phyloP scores from a whole-genome alignment of 1,140 invertebrate species.

The Drosophila seguyi region DNA sequence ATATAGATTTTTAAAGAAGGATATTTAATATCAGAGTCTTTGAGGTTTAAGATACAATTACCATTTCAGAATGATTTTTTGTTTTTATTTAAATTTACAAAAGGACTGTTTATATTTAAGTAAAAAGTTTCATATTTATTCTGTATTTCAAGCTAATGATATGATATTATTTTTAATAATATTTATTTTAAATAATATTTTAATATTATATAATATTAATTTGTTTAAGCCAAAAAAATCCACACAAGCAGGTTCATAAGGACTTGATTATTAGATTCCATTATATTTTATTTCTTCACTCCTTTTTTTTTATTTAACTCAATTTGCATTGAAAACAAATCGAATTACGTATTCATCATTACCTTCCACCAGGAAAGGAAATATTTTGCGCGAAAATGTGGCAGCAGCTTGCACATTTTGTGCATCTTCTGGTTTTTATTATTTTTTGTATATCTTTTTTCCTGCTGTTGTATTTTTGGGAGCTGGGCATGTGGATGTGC shows the following conservation, averaged over 20 bases:
- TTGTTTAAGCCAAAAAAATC: background rate
- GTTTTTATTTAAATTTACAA: too few species aligned
- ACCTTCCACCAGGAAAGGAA: background rate
- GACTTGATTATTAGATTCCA: background rate
- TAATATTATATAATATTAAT: background rate
- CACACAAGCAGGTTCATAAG: background rate
- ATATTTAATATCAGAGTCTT: background rate
- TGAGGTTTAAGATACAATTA: too few species aligned
- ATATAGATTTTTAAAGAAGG: background rate
- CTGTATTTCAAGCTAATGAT: too few species aligned
- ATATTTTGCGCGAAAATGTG: slow-evolving; percentile 9
- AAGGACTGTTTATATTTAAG: too few species aligned
- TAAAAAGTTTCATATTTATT: background rate
- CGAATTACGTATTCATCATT: slow-evolving; percentile 5
- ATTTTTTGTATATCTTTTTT: slow-evolving; percentile 18
- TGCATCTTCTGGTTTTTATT: slow-evolving; percentile 31
- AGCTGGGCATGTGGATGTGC: slow-evolving; percentile 11
- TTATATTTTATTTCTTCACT: background rate
- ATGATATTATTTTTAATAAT: too few species aligned
- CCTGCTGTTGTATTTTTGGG: slow-evolving; percentile 28
- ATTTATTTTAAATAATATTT: background rate
- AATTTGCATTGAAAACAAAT: slow-evolving; percentile 24
- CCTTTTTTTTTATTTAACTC: background rate
- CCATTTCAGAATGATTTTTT: too few species aligned
- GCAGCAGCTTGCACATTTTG: slow-evolving; percentile 38